Conservation (phyloP, 2,888 invertebrate genomes). For the Azorinus chamasolen region DNA sequence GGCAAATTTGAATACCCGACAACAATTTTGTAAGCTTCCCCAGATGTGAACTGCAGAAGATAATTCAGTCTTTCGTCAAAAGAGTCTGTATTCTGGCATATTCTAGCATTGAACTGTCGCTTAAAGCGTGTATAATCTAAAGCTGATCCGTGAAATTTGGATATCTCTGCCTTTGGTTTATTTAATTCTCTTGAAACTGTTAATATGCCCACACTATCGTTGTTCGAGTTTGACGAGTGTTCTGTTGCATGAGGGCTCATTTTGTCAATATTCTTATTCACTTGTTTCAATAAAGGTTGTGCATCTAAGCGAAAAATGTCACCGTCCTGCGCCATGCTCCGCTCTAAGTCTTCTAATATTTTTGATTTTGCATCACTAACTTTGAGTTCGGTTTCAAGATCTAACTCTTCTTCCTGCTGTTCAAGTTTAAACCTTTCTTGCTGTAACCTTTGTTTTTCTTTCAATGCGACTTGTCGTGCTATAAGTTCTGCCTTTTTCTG, state of each 20-base stretch:
- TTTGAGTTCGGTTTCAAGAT: not conserved
- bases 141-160: conserved; percentile 34
- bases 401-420: conserved; percentile 1
- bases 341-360: not conserved
- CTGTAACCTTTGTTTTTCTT: conserved; percentile 4
- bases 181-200: conserved; percentile 8
- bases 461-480: not conserved
- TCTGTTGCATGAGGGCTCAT: not conserved
- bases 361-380: conserved; percentile 7
- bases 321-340: too few species aligned
- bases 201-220: not conserved
- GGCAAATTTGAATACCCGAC: conserved; percentile 29
- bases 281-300: not conserved
- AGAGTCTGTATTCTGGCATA: conserved; percentile 31
- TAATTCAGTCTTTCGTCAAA: conserved; percentile 40
- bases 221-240: not conserved
- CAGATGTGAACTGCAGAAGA: conserved; percentile 29
- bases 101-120: conserved; percentile 37
- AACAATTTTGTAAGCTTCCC: conserved; percentile 39
- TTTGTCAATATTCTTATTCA: not conserved
- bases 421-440: not conserved
- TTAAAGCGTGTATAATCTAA: conserved; percentile 35
- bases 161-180: conserved; percentile 46
- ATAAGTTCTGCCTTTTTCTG: conserved; percentile 1
- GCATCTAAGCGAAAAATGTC: too few species aligned